Evolutionary conservation across 2,888 invertebrate genomes (phyloP).

Genomic region (Pseudococcus jackbeardsleyi): DNA sequence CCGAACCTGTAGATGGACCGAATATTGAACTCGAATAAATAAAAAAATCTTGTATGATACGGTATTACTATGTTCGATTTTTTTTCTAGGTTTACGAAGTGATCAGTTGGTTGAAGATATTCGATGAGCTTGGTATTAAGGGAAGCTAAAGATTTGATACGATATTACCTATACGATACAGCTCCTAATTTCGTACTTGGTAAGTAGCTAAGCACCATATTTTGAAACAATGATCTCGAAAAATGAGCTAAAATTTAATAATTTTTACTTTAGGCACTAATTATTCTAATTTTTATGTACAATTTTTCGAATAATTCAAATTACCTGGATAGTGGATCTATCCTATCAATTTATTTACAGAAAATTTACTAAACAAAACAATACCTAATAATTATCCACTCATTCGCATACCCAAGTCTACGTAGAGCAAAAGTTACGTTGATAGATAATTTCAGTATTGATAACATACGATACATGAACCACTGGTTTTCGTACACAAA

Average conservation of each 20-base stretch:
- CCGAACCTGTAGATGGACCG: constrained; percentile 25
- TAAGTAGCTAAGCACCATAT: too few species aligned
- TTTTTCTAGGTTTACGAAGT: background rate
- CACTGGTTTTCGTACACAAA: constrained; percentile 1
- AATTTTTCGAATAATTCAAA: background rate
- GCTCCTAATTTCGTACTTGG: too few species aligned
- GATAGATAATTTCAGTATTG: background rate
- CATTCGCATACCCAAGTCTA: background rate
- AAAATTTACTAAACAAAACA: background rate
- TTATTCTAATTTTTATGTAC: background rate
- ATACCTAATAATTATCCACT: background rate
- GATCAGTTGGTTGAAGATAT: background rate
- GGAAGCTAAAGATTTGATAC: background rate
- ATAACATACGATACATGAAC: background rate
- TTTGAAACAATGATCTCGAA: too few species aligned
- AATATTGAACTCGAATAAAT: constrained; percentile 54
- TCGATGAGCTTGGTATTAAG: background rate
- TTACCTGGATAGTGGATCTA: background rate
- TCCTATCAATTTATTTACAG: too few species aligned
- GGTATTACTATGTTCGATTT: background rate
- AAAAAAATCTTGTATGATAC: background rate
- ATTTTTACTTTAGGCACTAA: background rate
- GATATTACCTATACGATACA: background rate
- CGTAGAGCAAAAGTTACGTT: background rate
- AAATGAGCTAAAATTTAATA: too few species aligned